Evolutionary conservation across 2,113 vertebrate genomes (phyloP).

Genomic region (Addax nasomaculatus): DNA sequence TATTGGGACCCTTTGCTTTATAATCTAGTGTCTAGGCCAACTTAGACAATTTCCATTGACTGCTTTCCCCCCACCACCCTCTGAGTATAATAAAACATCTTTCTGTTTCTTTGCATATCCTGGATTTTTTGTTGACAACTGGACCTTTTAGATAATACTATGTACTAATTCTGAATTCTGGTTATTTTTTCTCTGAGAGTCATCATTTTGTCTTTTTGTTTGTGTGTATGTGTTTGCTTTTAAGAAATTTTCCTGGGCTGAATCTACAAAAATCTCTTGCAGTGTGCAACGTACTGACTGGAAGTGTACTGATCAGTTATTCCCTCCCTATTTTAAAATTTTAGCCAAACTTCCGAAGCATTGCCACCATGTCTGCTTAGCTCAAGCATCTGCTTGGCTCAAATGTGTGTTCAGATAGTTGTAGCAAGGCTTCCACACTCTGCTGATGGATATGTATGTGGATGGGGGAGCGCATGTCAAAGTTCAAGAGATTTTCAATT

Average conservation of each 20-base stretch:
- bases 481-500: neutral
- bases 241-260: neutral
- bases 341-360: neutral
- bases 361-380: neutral
- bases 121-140: neutral
- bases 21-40: neutral
- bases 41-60: neutral
- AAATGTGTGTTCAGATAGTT: neutral
- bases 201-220: neutral
- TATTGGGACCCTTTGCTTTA: neutral
- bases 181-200: neutral
- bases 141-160: neutral
- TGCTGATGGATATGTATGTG: neutral
- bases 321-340: neutral
- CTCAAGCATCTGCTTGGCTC: neutral
- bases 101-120: neutral
- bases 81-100: neutral
- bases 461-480: neutral
- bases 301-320: neutral
- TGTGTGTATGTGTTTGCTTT: neutral
- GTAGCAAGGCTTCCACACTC: neutral
- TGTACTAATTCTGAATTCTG: neutral
- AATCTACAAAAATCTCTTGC: neutral
- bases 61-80: accelerated
- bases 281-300: neutral